Evolutionary conservation across 2,888 invertebrate species (phyloP).

Genomic region (Trachelus tabidus): DNA sequence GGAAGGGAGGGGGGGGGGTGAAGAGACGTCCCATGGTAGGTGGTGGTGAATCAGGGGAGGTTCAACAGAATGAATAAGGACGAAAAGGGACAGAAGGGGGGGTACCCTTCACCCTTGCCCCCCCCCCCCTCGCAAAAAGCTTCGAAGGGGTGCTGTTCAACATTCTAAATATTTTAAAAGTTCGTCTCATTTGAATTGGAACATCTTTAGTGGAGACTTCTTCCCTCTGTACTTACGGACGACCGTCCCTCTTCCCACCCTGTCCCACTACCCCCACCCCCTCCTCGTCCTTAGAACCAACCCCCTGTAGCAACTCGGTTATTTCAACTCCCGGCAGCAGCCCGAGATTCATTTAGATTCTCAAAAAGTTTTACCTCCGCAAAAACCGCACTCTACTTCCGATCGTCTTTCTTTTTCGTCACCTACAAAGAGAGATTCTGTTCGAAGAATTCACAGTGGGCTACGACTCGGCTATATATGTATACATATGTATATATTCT

Average conservation of each 20-base stretch:
- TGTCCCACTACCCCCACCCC: not conserved
- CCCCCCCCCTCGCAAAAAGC: not conserved
- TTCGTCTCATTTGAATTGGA: constrained; percentile 53
- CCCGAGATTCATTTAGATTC: constrained; percentile 53
- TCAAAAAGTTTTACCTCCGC: constrained; percentile 33
- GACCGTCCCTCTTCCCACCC: not conserved
- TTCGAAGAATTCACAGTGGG: not conserved
- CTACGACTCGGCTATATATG: not conserved
- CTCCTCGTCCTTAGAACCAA: not conserved
- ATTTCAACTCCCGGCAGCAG: not conserved
- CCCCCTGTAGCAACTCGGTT: not conserved
- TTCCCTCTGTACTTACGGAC: constrained; percentile 38
- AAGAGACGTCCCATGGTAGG: not conserved
- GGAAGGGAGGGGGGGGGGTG: not conserved
- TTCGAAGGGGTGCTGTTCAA: constrained; percentile 23
- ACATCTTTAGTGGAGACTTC: constrained; percentile 38
- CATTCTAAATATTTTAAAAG: constrained; percentile 53
- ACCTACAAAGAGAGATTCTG: not conserved
- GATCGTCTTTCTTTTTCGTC: constrained; percentile 12
- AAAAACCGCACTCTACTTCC: constrained; percentile 19
- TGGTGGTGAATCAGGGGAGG: not conserved
- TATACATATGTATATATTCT: too few relatives aligned
- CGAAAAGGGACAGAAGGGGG: not conserved
- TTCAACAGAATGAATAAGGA: not conserved
- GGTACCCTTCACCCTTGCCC: not conserved